phyloP scores from a whole-genome alignment of 1,140 invertebrate species.

The Cephus cinctus region DNA sequence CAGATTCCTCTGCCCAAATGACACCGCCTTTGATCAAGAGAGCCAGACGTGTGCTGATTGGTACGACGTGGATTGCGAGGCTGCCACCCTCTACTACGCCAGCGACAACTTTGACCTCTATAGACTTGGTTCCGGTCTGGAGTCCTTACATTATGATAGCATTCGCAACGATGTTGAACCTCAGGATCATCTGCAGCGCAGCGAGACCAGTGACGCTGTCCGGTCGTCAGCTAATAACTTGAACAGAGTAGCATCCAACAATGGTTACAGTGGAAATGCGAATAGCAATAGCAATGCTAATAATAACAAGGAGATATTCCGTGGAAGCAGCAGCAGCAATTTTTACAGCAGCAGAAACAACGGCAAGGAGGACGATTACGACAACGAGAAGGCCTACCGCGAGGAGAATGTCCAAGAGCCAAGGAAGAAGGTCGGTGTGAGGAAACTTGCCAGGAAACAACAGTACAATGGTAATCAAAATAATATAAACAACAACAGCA shows the following conservation, averaged over 20 bases:
- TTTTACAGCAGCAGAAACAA: slow-evolving; percentile 67
- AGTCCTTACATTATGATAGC: slow-evolving; percentile 46
- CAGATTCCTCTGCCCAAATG: slow-evolving; percentile 87
- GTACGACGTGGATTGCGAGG: slow-evolving; percentile 84
- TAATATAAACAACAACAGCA: slow-evolving; percentile 18
- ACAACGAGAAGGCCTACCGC: slow-evolving; percentile 53
- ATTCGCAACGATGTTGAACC: slow-evolving; percentile 66
- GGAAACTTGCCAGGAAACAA: slow-evolving; percentile 49
- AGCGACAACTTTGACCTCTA: slow-evolving; percentile 84
- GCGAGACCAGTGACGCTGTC: slow-evolving; percentile 68
- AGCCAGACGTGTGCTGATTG: slow-evolving; percentile 89
- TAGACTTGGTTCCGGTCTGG: slow-evolving; percentile 67
- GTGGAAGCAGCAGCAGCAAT: slow-evolving; percentile 67
- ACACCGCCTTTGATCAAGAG: slow-evolving; percentile 90
- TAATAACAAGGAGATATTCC: slow-evolving; percentile 56
- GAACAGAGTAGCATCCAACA: slow-evolving; percentile 36
- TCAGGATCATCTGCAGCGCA: slow-evolving; percentile 73
- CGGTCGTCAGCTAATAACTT: slow-evolving; percentile 45
- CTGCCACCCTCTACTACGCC: slow-evolving; percentile 73
- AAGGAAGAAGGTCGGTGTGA: slow-evolving; percentile 45
- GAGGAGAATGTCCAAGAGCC: slow-evolving; percentile 43
- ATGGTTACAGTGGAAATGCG: slow-evolving; percentile 34
- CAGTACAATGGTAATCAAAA: slow-evolving; percentile 30
- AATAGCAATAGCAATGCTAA: slow-evolving; percentile 39
- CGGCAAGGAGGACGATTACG: slow-evolving; percentile 60